These are phyloP conservation scores for Actinia equina DNA, from an alignment of 64 coral and sea anemone species.

Conservation along the genomic window DNA sequence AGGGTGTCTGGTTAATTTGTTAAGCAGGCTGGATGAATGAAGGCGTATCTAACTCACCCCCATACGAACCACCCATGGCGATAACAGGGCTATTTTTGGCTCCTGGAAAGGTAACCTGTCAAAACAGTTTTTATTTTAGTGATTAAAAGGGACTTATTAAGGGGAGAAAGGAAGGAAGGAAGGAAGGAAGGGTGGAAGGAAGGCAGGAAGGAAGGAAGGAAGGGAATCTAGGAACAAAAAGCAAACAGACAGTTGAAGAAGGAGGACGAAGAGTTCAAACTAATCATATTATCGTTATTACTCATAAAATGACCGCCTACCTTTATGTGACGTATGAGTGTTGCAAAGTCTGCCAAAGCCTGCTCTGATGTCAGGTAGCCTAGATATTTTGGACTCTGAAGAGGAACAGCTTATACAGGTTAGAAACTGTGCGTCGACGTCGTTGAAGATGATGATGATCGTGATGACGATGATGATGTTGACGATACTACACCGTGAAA, in stretches of 20 bases:
- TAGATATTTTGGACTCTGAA: conserved; percentile 83
- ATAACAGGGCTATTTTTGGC: conserved; percentile 79
- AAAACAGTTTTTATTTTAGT: conserved; percentile 7
- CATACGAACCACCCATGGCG: conserved; percentile 92
- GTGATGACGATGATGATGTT: too few species aligned
- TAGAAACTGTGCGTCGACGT: neutral
- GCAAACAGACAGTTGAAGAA: neutral
- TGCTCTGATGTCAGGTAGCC: conserved; percentile 94
- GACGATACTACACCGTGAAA: too few species aligned
- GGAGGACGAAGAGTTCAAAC: too few species aligned
- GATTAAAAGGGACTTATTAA: too few species aligned
- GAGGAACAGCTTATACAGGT: neutral
- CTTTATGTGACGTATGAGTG: conserved; percentile 86
- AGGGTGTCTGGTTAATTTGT: too few species aligned
- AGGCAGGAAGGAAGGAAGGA: too few species aligned
- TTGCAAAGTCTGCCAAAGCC: conserved; percentile 94
- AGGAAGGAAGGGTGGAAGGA: neutral
- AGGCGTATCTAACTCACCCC: conserved; percentile 54
- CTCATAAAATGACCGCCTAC: neutral
- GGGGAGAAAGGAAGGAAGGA: neutral
- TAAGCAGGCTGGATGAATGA: too few species aligned
- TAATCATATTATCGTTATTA: too few species aligned
- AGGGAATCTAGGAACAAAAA: neutral
- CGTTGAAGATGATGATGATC: too few species aligned
- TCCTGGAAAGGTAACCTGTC: conserved; percentile 62